Conservation (phyloP, 1,140 invertebrate species). For the Sminthurides bifidus region DNA sequence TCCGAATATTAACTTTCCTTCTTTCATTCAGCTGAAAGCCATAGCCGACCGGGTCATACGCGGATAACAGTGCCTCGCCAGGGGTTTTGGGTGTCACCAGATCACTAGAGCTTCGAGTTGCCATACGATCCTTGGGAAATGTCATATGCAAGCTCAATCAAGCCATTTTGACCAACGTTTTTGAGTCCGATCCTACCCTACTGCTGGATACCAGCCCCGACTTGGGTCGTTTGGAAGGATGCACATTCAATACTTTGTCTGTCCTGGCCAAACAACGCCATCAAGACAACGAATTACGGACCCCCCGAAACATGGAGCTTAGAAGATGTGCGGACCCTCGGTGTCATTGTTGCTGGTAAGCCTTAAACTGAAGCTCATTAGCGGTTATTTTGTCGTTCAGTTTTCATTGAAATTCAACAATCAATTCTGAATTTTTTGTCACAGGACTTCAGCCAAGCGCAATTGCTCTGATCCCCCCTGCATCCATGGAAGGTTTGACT, state of each 20-base stretch:
- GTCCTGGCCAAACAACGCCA: slow-evolving; percentile 21
- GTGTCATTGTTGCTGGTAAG: slow-evolving; percentile 28
- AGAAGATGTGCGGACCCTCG: slow-evolving; percentile 25
- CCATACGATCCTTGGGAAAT: slow-evolving; percentile 21
- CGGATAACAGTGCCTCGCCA: slow-evolving; percentile 23
- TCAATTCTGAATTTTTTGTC: neutral
- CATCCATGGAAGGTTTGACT: slow-evolving; percentile 16
- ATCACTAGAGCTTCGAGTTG: slow-evolving; percentile 12
- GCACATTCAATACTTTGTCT: slow-evolving; percentile 10
- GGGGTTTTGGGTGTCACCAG: slow-evolving; percentile 13
- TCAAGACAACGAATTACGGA: slow-evolving; percentile 22
- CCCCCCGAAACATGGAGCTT: slow-evolving; percentile 24
- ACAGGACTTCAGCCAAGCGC: slow-evolving; percentile 22
- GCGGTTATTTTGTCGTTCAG: neutral
- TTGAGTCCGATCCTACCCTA: slow-evolving; percentile 19
- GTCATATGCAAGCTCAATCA: slow-evolving; percentile 24
- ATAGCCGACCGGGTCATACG: slow-evolving; percentile 26
- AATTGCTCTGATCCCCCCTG: slow-evolving; percentile 14
- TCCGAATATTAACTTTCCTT: neutral
- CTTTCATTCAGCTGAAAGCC: slow-evolving; percentile 19
- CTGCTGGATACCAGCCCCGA: slow-evolving; percentile 23
- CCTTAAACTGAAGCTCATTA: neutral
- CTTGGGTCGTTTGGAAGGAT: slow-evolving; percentile 22
- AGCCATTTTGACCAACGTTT: slow-evolving; percentile 21
- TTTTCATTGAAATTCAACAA: neutral